These are phyloP conservation scores for Ailuropoda melanoleuca DNA, from an alignment of 2,113 vertebrate species.

Conservation along the genomic window DNA sequence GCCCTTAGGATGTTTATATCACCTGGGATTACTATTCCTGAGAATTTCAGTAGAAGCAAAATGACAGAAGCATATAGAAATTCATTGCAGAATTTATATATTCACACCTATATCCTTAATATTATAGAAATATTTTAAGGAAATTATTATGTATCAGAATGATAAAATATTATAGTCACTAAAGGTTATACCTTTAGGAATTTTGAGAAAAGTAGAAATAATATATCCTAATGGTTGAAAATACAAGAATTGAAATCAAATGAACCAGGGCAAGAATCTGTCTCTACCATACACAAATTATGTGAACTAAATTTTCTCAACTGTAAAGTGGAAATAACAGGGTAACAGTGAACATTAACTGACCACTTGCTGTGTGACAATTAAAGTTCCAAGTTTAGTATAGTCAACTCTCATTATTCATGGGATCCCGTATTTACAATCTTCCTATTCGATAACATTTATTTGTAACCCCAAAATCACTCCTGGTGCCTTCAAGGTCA, in stretches of 20 bases:
- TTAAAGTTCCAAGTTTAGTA: background rate
- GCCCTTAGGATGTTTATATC: background rate
- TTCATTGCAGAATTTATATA: background rate
- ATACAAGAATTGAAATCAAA: constrained; percentile 17
- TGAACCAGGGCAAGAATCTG: background rate
- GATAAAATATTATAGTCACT: background rate
- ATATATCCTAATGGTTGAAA: background rate
- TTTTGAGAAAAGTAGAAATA: constrained; percentile 13
- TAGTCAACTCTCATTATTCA: background rate
- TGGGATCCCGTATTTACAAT: background rate
- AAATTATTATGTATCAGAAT: background rate
- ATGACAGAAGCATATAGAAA: background rate
- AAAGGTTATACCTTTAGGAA: background rate
- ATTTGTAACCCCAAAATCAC: background rate
- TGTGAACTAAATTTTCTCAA: constrained; percentile 42
- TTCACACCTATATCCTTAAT: background rate
- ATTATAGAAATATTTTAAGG: background rate
- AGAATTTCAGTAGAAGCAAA: constrained; percentile 37
- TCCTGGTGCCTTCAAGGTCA: background rate
- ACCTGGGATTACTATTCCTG: background rate
- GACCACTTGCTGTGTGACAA: background rate
- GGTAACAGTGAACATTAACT: background rate
- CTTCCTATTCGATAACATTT: background rate
- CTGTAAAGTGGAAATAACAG: background rate
- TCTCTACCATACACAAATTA: constrained; percentile 19